Percentiles rank a stretch among this genome's conserved stretches.
Conservation (phyloP, 2,113 vertebrate species). For the Martes martes region DNA sequence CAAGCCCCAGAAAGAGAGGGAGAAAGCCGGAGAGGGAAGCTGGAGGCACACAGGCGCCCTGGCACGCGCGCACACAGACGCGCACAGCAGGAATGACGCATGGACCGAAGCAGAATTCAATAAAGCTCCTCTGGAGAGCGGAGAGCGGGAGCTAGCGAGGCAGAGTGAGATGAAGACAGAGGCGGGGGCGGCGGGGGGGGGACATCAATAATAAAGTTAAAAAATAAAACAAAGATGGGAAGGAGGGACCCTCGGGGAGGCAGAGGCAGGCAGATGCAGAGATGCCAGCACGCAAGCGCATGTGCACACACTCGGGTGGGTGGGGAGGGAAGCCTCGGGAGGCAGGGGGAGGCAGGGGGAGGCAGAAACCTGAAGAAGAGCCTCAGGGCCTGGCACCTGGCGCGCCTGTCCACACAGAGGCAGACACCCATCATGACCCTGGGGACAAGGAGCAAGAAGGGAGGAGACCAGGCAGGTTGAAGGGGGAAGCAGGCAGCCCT, state of each 20-base stretch:
- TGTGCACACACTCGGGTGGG: no score
- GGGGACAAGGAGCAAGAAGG: not conserved
- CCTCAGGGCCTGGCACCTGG: not conserved
- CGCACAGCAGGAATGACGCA: not conserved
- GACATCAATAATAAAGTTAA: constrained; percentile 7
- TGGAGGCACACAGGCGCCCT: fast-evolving
- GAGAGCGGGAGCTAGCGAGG: not conserved
- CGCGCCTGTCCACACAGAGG: not conserved
- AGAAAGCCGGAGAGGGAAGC: not conserved
- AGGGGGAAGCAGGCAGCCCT: not conserved
- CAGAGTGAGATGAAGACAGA: not conserved
- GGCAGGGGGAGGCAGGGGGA: not conserved
- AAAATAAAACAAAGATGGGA: not conserved
- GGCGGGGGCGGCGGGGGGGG: not conserved
- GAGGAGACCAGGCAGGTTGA: not conserved
- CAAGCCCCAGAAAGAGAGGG: not conserved
- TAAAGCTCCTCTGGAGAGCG: constrained; percentile 25
- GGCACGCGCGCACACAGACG: not conserved
- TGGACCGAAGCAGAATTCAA: constrained; percentile 47
- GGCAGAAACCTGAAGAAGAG: not conserved
- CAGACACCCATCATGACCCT: not conserved
- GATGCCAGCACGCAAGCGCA: not conserved
- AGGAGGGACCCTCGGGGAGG: not conserved
- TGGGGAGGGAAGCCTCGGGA: not conserved
- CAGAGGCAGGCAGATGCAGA: not conserved